phyloP scores from a whole-genome alignment of 2,113 vertebrate genomes.

The Ictalurus furcatus region DNA sequence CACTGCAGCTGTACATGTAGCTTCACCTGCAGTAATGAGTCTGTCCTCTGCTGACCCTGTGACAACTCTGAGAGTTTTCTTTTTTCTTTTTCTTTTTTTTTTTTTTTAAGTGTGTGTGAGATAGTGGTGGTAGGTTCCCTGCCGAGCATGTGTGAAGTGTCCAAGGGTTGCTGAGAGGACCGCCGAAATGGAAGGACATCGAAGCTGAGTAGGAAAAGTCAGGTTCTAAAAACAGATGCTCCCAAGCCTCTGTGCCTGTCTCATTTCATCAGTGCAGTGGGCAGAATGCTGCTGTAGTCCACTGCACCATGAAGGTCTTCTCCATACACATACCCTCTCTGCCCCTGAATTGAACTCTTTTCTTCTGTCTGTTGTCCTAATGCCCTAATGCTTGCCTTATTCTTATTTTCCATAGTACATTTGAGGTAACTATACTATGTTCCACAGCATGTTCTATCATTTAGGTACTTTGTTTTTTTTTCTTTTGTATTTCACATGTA shows the following conservation, averaged over 20 bases:
- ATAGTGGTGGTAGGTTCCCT: constrained; percentile 6
- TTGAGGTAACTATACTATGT: neutral
- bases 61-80: neutral
- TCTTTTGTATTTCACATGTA: neutral
- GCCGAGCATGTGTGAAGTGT: constrained; percentile 12
- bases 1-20: constrained; percentile 16
- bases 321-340: neutral
- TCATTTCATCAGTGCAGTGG: constrained; percentile 59
- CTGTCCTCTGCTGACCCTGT: constrained; percentile 25
- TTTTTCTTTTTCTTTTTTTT: neutral
- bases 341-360: neutral
- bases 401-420: neutral
- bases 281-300: constrained; percentile 24
- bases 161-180: neutral
- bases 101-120: neutral
- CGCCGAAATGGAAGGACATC: constrained; percentile 23
- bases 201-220: constrained; percentile 34
- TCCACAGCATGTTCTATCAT: neutral
- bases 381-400: neutral
- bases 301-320: neutral
- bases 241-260: constrained; percentile 57
- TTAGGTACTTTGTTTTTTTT: neutral
- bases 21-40: constrained; percentile 4
- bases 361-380: neutral
- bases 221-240: constrained; percentile 65